Evolutionary conservation across 35 echinoderm and acorn worm species (phyloP).

Genomic region (Eucidaris tribuloides): DNA sequence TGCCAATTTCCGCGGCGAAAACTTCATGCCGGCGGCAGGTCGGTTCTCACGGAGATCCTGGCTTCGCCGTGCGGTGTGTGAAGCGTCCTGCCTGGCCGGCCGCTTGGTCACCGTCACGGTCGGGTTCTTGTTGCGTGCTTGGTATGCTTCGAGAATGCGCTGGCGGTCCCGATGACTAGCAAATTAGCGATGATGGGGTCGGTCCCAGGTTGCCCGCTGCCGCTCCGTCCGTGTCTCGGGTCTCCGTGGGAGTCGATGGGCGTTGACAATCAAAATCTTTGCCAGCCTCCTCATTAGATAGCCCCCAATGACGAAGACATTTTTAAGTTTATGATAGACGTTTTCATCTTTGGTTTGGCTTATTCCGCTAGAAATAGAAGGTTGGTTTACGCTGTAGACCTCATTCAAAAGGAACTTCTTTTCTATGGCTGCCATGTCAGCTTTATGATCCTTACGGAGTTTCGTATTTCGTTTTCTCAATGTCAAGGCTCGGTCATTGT

Average conservation of each 20-base stretch:
- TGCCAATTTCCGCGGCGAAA: not conserved
- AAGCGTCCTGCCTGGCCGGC: not conserved
- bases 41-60: not conserved
- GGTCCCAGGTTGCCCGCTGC: not conserved
- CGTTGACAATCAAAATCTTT: not conserved
- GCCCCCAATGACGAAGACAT: not conserved
- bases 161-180: not conserved
- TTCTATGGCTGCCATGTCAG: not conserved
- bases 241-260: not conserved
- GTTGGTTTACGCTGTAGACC: not conserved
- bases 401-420: not conserved
- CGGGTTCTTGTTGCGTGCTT: not conserved
- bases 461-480: not conserved
- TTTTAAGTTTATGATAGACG: not conserved
- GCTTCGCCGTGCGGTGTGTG: not conserved
- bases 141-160: not conserved
- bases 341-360: not conserved
- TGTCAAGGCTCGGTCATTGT: not conserved
- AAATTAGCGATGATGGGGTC: not conserved
- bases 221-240: not conserved
- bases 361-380: not conserved
- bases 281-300: not conserved
- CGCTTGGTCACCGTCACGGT: not conserved
- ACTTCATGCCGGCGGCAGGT: not conserved
- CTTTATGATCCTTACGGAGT: not conserved